phyloP scores from a whole-genome alignment of 2,113 vertebrate genomes.

The Butorides virescens region DNA sequence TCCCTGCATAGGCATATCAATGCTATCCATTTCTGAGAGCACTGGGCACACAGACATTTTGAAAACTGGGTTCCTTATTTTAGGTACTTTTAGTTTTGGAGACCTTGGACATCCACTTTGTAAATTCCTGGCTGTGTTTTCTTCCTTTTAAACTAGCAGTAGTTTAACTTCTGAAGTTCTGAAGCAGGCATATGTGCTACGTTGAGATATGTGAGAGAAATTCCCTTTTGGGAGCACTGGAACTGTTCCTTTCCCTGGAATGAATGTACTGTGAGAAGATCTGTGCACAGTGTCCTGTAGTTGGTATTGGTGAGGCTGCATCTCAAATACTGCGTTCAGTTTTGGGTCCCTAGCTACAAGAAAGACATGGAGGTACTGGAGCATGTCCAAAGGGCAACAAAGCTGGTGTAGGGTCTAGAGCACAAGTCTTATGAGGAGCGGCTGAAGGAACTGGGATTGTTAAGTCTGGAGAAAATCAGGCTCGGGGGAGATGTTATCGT shows the following conservation, averaged over 20 bases:
- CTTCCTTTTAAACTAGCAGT: background rate
- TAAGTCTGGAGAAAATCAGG: too few species aligned
- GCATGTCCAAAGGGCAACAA: background rate
- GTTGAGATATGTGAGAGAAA: background rate
- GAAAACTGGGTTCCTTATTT: background rate
- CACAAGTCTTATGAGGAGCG: background rate
- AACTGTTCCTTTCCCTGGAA: background rate
- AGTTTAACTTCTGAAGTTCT: background rate
- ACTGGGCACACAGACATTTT: background rate
- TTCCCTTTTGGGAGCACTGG: background rate
- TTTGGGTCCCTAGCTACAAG: background rate
- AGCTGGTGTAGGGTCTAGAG: background rate
- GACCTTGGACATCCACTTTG: background rate
- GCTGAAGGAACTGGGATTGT: too few species aligned
- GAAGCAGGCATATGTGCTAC: background rate
- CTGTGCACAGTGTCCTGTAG: background rate
- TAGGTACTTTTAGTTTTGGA: background rate
- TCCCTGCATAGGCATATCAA: background rate
- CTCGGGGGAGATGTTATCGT: too few species aligned
- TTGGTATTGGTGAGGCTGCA: background rate
- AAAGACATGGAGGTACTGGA: background rate
- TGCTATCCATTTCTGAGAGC: background rate
- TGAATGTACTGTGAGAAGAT: background rate
- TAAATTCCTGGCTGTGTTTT: background rate
- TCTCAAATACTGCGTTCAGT: rapidly evolving